Evolutionary conservation across 2,888 invertebrate species (phyloP).

Genomic region (Drosophila melanocephala): DNA sequence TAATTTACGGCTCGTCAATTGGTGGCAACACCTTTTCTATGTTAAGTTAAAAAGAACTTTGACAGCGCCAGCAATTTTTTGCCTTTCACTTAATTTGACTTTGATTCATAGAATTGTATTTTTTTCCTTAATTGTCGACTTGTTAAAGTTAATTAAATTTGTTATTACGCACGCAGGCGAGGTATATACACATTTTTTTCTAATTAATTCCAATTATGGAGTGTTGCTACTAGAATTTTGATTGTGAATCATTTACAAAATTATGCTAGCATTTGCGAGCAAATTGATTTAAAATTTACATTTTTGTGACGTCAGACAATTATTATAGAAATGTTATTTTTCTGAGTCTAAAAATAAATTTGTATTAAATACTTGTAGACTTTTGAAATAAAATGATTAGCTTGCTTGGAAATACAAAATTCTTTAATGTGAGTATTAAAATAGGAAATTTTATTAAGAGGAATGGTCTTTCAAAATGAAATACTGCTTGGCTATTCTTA

Average conservation of each 20-base stretch:
- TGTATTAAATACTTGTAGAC: background rate
- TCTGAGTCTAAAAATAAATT: background rate
- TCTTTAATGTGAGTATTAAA: background rate
- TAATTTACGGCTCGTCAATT: conserved; percentile 59
- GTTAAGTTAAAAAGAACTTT: conserved; percentile 54
- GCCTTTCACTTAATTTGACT: conserved; percentile 41
- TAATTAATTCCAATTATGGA: background rate
- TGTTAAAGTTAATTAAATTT: conserved; percentile 59
- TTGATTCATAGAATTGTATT: conserved; percentile 32
- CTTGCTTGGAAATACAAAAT: background rate
- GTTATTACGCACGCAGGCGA: conserved; percentile 9
- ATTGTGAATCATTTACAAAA: background rate
- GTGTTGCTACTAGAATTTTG: background rate
- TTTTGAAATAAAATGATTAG: background rate
- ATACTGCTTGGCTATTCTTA: background rate
- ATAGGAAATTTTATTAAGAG: background rate
- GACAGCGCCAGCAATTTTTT: conserved; percentile 54
- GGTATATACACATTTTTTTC: background rate
- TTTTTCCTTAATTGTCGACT: background rate
- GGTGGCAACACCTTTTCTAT: conserved; percentile 73
- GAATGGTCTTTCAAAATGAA: background rate
- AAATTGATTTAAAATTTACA: background rate
- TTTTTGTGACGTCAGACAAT: background rate
- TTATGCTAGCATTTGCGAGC: background rate
- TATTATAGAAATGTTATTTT: background rate